Evolutionary conservation across 37 sponge, comb jelly and placozoan genomes (phyloP).

Genomic region (Beroe ovata): DNA sequence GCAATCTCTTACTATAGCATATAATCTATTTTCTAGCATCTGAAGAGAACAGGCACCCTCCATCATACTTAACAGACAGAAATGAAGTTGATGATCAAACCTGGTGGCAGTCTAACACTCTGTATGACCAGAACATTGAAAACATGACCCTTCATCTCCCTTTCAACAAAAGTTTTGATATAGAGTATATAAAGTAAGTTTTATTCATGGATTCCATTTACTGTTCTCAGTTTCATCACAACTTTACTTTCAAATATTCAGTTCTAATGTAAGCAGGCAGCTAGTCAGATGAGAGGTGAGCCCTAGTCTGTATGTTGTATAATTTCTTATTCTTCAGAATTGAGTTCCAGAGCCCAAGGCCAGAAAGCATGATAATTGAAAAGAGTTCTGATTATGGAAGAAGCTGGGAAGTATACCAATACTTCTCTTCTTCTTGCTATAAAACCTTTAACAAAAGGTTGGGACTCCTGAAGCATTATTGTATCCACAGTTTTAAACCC

Average conservation of each 20-base stretch:
- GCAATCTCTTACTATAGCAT: no score
- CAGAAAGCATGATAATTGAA: constrained; percentile 65
- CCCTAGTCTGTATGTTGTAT: no score
- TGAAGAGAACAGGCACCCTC: constrained; percentile 2
- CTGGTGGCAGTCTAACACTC: constrained; percentile 67
- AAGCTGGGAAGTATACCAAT: constrained; percentile 63
- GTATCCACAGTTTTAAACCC: background rate
- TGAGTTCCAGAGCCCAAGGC: constrained; percentile 57
- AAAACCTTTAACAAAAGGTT: constrained; percentile 67
- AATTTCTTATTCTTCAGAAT: no score
- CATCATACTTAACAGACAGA: constrained; percentile 64
- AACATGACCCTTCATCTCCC: constrained; percentile 46
- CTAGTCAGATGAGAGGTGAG: no score
- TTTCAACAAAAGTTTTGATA: constrained; percentile 68
- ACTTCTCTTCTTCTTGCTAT: constrained; percentile 63
- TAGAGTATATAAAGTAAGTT: constrained; percentile 66
- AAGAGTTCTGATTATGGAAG: constrained; percentile 48
- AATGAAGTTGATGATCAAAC: constrained; percentile 50
- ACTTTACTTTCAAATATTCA: no score
- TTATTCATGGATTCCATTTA: background rate
- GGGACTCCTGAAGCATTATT: background rate
- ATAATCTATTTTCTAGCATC: no score
- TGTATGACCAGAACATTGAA: constrained; percentile 32
- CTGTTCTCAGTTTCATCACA: no score
- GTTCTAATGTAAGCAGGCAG: no score